Base-by-base conservation (phyloP, 2,797 vertebrate species). In the Podarcis lilfordi region DNA sequence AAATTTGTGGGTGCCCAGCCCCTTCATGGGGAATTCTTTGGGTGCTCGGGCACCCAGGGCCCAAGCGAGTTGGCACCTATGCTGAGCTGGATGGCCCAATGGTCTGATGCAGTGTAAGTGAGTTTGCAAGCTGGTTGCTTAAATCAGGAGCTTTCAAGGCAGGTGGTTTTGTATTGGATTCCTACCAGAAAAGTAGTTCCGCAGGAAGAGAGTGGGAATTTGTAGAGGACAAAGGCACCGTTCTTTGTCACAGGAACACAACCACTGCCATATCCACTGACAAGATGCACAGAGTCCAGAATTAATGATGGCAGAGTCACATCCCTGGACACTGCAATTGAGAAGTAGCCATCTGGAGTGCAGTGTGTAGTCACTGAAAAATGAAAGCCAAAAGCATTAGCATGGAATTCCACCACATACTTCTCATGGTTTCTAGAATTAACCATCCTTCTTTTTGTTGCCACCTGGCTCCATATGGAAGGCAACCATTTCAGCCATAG, bases 171-270 rank as follows among this genome's bases (percentile, higher is more conserved):
- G 23, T 50, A 74, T 55, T 3, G 3, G 32, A 4, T 50, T 80
- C 93, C 93, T 88, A 95, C 92, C 84, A 1, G 85, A 23, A 85
- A 81, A n/a, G 71, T 75, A n/a, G 76, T 90, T 71, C 93, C 91
- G 87, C 94, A 96, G n/a, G 91, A 43, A 77, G 66, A 92, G 5
- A 95, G 75, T 1, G 90, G 90, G 71, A 96, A 95, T 32, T 32
- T 27, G 82, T 95, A 93, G 10, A 94, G 81, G 89, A 91, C 21
- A 82, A 96, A 96, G 15, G 9, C n/a, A 0, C 50, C 61, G 0
- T 83, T 95, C 17, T 82, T 84, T 8, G 64, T 80, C 79, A 80
- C 69, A 37, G 61, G 83, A 29, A 37, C 72, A 84, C 86, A 95
- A 21, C 37, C 91, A 4, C 85, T 80, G 7, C 80, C 61, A 2